Evolutionary conservation across 1,140 invertebrate genomes (phyloP).

Genomic region (Nymphalis io): DNA sequence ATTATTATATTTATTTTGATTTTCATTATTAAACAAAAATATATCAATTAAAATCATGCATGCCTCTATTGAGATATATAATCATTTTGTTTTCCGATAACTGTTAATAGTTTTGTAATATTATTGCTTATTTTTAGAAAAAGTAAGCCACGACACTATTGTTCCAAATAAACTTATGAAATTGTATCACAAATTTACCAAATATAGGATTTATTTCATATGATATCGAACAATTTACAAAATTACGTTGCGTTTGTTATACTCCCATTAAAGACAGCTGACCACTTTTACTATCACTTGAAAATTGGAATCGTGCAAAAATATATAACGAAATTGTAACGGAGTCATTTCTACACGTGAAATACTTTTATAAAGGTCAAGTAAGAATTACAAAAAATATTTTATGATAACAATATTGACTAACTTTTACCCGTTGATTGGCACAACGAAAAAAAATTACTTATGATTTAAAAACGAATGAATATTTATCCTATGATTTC

Average conservation of each 20-base stretch:
- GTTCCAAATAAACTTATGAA: conserved; percentile 2
- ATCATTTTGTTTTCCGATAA: background rate
- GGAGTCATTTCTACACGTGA: background rate
- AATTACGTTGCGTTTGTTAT: conserved; percentile 20
- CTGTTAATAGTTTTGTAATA: background rate
- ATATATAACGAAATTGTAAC: background rate
- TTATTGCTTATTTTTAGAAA: background rate
- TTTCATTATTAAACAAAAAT: too few species aligned
- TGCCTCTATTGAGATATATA: too few species aligned
- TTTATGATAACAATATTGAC: too few species aligned
- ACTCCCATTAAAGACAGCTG: conserved; percentile 25
- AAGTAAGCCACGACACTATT: conserved; percentile 3
- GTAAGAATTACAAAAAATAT: background rate
- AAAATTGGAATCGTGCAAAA: conserved; percentile 22
- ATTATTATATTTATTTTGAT: background rate
- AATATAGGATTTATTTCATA: conserved; percentile 2
- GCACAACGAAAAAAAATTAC: too few species aligned
- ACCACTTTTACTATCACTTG: conserved; percentile 37
- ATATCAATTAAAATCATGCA: too few species aligned
- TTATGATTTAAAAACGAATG: too few species aligned
- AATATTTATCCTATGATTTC: too few species aligned
- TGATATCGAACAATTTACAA: conserved; percentile 2
- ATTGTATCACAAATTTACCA: background rate
- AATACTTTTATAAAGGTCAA: background rate
- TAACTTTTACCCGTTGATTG: too few species aligned